A percentile compares a stretch with the other conserved stretches of the same genome.
Evolutionary conservation across 1,140 invertebrate species (phyloP).

Genomic region (Trichonephila clavata): DNA sequence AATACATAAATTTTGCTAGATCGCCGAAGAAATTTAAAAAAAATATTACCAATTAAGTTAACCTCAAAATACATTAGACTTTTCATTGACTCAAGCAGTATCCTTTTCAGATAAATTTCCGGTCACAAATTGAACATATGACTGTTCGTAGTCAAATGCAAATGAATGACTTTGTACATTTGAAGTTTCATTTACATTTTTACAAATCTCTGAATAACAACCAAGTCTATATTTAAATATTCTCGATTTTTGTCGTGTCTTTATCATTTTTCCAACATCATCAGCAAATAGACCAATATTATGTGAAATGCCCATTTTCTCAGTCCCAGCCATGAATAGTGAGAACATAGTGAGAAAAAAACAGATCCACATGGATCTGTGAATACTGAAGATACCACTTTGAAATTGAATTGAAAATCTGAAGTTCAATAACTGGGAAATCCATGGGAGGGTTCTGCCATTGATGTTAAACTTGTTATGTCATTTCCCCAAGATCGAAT

Average conservation of each 20-base stretch:
- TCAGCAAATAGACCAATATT: background rate
- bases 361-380: too few species aligned
- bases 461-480: background rate
- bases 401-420: constrained; percentile 21
- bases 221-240: background rate
- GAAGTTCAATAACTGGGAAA: background rate
- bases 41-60: too few species aligned
- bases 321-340: background rate
- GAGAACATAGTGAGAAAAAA: too few species aligned
- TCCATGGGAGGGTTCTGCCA: constrained; percentile 11
- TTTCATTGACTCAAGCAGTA: too few species aligned
- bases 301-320: background rate
- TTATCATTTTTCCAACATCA: background rate
- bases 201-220: background rate
- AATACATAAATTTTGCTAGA: too few species aligned
- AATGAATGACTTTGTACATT: background rate
- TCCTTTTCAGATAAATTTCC: too few species aligned
- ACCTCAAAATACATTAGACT: too few species aligned
- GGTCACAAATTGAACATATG: background rate
- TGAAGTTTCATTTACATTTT: too few species aligned
- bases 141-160: background rate
- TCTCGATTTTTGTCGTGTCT: background rate
- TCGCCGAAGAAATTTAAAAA: too few species aligned
- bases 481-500: constrained; percentile 11
- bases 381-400: background rate